Conservation (phyloP, 2,113 vertebrate genomes). For the Rostratula benghalensis region DNA sequence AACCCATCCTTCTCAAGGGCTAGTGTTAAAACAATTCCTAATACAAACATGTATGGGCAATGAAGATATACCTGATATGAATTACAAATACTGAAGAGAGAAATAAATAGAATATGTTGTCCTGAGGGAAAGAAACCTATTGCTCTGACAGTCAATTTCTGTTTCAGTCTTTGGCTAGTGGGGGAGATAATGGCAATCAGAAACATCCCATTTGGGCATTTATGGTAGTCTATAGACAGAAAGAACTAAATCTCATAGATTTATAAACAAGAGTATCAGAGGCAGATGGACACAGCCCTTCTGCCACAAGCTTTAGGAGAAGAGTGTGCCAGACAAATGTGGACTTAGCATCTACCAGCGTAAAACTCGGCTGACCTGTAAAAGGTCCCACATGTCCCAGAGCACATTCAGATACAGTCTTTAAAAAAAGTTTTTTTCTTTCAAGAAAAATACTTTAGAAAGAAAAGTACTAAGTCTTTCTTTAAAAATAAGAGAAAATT, state of each 20-base stretch:
- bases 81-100: background rate
- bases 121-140: background rate
- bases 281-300: background rate
- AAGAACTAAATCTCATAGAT: background rate
- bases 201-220: background rate
- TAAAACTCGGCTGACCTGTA: background rate
- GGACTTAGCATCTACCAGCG: background rate
- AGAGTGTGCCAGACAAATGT: rapidly evolving
- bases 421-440: too few relatives aligned
- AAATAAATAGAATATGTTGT: background rate
- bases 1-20: background rate
- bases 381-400: background rate
- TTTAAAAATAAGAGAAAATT: background rate
- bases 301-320: background rate
- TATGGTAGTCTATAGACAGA: background rate
- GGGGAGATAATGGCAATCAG: background rate
- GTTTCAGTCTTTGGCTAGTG: background rate
- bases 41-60: rapidly evolving
- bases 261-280: rapidly evolving
- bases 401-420: too few relatives aligned
- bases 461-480: too few relatives aligned
- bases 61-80: background rate
- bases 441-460: too few relatives aligned
- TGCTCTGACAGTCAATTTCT: background rate
- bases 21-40: background rate